Conservation (phyloP, 2,113 vertebrate species). For the Picathartes gymnocephalus region DNA sequence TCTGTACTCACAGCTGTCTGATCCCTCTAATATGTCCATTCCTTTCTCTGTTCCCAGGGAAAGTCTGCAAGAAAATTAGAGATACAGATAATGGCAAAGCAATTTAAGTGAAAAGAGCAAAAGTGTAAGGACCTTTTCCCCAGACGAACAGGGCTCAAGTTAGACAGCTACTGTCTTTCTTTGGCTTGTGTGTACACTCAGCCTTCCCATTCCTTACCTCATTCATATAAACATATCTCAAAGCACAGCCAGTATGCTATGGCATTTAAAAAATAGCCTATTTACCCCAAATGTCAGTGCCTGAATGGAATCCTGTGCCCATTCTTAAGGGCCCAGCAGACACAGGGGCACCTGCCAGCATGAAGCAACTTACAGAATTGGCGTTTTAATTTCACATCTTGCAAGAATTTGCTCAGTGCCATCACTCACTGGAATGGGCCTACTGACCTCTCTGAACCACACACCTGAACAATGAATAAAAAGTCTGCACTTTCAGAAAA, state of each 20-base stretch:
- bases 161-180: neutral
- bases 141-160: neutral
- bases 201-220: neutral
- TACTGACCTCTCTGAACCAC: neutral
- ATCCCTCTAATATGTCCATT: conserved; percentile 9
- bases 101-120: conserved; percentile 20
- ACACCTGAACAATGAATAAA: neutral
- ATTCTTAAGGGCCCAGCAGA: neutral
- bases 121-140: neutral
- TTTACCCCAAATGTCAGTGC: conserved; percentile 16
- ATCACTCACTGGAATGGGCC: neutral
- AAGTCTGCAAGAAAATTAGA: conserved; percentile 25
- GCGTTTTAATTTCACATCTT: neutral
- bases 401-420: neutral
- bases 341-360: neutral
- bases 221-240: neutral
- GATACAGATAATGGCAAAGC: conserved; percentile 11
- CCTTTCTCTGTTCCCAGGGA: neutral
- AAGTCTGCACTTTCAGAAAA: neutral
- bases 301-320: neutral
- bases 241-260: neutral
- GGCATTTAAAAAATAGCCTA: neutral
- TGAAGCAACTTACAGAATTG: neutral
- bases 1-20: conserved; percentile 2
- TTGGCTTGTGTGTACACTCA: neutral